Percentiles rank a stretch among this genome's conserved stretches.
These are phyloP conservation scores for Austrolebias charrua DNA, from an alignment of 2,797 vertebrate species.

Conservation along the genomic window DNA sequence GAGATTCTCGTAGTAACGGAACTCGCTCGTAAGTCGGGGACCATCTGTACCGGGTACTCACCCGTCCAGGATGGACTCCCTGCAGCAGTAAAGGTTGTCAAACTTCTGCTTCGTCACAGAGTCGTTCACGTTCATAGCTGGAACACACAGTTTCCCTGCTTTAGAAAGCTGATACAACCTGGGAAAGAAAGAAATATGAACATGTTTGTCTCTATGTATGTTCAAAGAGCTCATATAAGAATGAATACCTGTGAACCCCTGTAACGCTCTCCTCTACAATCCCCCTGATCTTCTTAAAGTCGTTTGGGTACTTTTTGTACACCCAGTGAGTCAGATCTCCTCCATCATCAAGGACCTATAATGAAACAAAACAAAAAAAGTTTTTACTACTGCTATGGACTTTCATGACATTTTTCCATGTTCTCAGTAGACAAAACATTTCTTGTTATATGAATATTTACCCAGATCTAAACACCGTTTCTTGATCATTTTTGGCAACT, in stretches of 20 bases:
- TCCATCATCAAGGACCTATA: slow-evolving; percentile 95
- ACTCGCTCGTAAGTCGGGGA: no score
- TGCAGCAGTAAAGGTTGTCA: slow-evolving; percentile 95
- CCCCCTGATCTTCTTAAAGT: slow-evolving; percentile 95
- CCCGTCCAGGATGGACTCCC: slow-evolving; percentile 95
- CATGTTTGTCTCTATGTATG: background rate
- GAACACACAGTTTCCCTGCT: slow-evolving; percentile 93
- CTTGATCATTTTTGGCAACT: background rate
- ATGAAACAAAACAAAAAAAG: slow-evolving; percentile 5
- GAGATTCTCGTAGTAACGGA: no score
- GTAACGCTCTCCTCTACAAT: slow-evolving; percentile 97
- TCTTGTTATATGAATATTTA: no score
- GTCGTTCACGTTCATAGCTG: slow-evolving; percentile 96
- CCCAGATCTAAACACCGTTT: background rate
- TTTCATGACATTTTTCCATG: background rate
- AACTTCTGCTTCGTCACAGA: slow-evolving; percentile 98
- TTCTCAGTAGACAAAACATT: background rate
- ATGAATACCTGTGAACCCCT: slow-evolving; percentile 90
- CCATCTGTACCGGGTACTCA: no score
- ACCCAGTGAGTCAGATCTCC: slow-evolving; percentile 97
- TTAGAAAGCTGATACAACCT: slow-evolving; percentile 96
- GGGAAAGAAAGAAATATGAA: background rate
- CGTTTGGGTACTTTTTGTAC: slow-evolving; percentile 94
- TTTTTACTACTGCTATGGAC: background rate
- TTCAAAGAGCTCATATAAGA: background rate